These are phyloP conservation scores for Drosophila fungiperda DNA, from an alignment of 2,888 invertebrate genomes.

Conservation along the genomic window DNA sequence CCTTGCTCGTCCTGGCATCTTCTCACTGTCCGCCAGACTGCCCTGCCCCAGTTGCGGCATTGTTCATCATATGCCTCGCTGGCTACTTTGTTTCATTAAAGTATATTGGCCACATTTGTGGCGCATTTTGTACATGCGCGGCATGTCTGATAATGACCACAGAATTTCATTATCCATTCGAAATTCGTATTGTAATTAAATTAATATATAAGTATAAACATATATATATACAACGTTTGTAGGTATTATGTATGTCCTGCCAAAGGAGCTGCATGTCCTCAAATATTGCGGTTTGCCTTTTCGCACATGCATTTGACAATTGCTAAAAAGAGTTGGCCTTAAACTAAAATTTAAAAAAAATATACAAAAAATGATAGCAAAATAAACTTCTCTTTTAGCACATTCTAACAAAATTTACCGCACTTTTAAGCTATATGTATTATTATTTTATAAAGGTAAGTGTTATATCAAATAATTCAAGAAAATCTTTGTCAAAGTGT, in stretches of 20 bases:
- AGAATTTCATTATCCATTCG: conserved; percentile 78
- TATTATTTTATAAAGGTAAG: background rate
- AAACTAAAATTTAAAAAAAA: background rate
- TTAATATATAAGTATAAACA: conserved; percentile 58
- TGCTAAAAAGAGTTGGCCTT: background rate
- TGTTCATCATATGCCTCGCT: conserved; percentile 69
- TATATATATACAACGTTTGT: conserved; percentile 19
- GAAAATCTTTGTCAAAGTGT: background rate
- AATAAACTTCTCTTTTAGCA: background rate
- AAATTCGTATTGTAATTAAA: conserved; percentile 78
- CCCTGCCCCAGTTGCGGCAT: conserved; percentile 37
- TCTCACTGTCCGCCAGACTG: background rate
- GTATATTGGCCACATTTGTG: conserved; percentile 77
- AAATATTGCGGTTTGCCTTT: conserved; percentile 1
- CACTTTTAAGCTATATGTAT: background rate
- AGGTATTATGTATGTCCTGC: conserved; percentile 9
- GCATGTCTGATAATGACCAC: conserved; percentile 78
- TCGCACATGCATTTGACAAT: background rate
- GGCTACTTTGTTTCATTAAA: conserved; percentile 71
- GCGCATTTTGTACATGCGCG: conserved; percentile 71
- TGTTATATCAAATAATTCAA: background rate
- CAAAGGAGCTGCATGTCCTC: background rate
- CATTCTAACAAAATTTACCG: background rate
- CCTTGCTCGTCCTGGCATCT: conserved; percentile 42
- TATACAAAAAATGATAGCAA: background rate